These are phyloP conservation scores for Hormaphis cornu DNA, from an alignment of 1,140 invertebrate genomes.

Conservation along the genomic window DNA sequence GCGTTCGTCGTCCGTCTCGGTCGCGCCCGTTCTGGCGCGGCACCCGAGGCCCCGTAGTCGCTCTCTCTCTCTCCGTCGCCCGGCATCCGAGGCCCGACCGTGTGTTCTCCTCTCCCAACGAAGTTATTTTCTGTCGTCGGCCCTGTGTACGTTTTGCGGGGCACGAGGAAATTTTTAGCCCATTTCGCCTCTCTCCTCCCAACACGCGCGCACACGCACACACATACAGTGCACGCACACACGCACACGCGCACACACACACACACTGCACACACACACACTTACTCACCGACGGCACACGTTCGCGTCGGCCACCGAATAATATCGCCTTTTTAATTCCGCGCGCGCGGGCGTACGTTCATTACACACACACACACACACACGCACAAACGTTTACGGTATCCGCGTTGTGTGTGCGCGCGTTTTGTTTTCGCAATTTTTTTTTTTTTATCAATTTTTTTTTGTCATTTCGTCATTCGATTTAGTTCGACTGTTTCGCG, in stretches of 20 bases:
- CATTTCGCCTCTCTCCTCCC: conserved; percentile 18
- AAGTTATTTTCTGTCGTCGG: conserved; percentile 30
- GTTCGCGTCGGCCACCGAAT: neutral
- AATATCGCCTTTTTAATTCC: conserved; percentile 22
- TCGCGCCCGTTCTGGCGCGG: neutral
- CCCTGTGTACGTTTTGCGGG: conserved; percentile 26
- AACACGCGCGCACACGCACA: neutral
- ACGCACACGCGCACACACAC: neutral
- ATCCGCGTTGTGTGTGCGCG: neutral
- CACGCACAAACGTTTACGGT: neutral
- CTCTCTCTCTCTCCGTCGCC: conserved; percentile 24
- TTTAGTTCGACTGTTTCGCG: too few species aligned
- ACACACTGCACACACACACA: neutral
- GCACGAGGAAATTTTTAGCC: conserved; percentile 29
- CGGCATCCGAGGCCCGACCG: conserved; percentile 9
- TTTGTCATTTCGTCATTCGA: too few species aligned
- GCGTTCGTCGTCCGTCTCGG: conserved; percentile 4
- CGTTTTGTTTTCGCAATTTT: too few species aligned
- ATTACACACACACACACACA: neutral
- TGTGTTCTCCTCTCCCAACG: conserved; percentile 11
- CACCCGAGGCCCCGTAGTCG: conserved; percentile 10
- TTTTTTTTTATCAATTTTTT: too few species aligned
- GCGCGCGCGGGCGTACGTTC: conserved; percentile 10
- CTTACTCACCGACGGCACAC: neutral
- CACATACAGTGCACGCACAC: neutral